phyloP scores from a whole-genome alignment of 2,888 invertebrate genomes.

The Caenorhabditis imperialis region DNA sequence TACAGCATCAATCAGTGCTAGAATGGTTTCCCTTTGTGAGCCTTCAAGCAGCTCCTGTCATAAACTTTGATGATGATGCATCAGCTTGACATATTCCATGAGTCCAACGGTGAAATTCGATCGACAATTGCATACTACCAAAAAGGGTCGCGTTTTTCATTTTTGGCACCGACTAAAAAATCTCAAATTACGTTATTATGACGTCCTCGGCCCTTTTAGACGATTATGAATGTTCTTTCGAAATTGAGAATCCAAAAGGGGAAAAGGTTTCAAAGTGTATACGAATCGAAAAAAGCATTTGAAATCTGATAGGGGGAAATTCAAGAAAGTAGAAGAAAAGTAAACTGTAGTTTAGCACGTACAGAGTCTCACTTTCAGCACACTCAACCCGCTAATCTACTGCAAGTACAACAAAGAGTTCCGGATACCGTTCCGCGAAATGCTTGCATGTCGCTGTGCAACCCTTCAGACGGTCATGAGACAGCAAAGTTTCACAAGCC shows the following conservation, averaged over 20 bases:
- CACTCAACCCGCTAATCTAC: constrained; percentile 89
- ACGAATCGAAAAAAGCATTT: no score
- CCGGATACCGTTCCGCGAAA: constrained; percentile 78
- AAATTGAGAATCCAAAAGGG: neutral
- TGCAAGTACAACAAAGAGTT: constrained; percentile 82
- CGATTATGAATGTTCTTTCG: neutral
- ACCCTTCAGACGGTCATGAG: constrained; percentile 77
- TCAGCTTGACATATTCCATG: constrained; percentile 37
- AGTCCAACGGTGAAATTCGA: constrained; percentile 27
- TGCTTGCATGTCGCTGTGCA: constrained; percentile 77
- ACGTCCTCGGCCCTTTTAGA: constrained; percentile 13
- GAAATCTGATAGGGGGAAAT: no score
- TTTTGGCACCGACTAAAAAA: constrained; percentile 2
- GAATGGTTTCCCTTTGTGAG: neutral
- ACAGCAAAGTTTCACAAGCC: constrained; percentile 74
- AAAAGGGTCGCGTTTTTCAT: constrained; percentile 12
- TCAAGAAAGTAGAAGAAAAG: neutral
- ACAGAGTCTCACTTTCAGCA: constrained; percentile 70
- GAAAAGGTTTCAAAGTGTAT: neutral
- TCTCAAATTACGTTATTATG: constrained; percentile 42
- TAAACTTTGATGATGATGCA: constrained; percentile 45
- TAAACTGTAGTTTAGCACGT: neutral
- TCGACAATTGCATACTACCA: constrained; percentile 1
- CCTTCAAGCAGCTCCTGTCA: neutral
- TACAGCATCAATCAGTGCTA: constrained; percentile 12